Percentiles rank a stretch among this genome's conserved stretches.
phyloP scores from a whole-genome alignment of 2,797 vertebrate genomes.

The Tolypeutes matacus region DNA sequence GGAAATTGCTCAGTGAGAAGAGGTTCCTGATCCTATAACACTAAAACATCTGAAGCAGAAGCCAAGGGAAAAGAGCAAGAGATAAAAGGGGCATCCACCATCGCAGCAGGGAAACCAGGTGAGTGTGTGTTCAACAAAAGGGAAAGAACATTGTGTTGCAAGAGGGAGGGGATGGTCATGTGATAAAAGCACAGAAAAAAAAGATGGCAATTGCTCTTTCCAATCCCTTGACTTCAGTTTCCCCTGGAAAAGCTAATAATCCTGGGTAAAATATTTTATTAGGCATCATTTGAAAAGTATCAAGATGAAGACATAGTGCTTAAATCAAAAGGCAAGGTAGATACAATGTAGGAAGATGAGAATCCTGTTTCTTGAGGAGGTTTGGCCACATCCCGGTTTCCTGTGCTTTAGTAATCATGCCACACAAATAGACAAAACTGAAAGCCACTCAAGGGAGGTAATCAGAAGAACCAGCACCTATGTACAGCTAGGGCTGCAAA shows the following conservation, averaged over 20 bases:
- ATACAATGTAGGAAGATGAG: background rate
- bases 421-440: background rate
- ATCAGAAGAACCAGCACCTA: accelerated
- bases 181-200: background rate
- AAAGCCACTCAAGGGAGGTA: accelerated
- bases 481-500: background rate
- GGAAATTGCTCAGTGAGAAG: background rate
- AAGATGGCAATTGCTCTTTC: background rate
- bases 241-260: background rate
- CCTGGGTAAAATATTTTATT: background rate
- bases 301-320: background rate
- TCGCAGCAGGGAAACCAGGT: background rate
- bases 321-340: background rate
- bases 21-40: background rate
- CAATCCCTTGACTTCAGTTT: background rate
- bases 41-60: background rate
- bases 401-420: background rate
- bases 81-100: background rate
- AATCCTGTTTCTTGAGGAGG: background rate
- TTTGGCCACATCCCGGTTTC: too few species aligned
- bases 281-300: background rate
- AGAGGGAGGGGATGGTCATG: background rate
- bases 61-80: background rate
- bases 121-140: background rate
- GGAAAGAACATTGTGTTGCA: background rate